A percentile compares a stretch with the other conserved stretches of the same genome.
Evolutionary conservation across 2,113 vertebrate species (phyloP).

Genomic region (Eleginops maclovinus): DNA sequence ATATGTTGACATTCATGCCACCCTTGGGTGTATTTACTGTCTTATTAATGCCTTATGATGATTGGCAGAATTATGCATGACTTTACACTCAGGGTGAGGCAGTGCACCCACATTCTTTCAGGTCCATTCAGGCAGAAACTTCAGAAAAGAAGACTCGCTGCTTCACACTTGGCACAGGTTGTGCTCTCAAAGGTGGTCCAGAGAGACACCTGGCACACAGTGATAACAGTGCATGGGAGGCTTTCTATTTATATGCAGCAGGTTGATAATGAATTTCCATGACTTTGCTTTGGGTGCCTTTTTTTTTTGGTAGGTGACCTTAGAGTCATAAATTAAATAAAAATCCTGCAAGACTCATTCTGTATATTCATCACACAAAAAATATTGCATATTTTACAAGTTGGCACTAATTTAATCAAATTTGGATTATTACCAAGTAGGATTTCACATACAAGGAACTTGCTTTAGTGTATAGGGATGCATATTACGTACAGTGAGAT

Average conservation of each 20-base stretch:
- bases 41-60: constrained; percentile 30
- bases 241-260: constrained; percentile 56
- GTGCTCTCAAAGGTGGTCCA: constrained; percentile 70
- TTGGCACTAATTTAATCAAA: not conserved
- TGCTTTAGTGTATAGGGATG: too few species aligned
- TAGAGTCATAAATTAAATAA: constrained; percentile 18
- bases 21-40: constrained; percentile 8
- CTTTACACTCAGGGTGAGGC: constrained; percentile 55
- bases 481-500: too few species aligned
- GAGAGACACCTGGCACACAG: constrained; percentile 64
- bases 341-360: constrained; percentile 3
- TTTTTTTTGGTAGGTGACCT: constrained; percentile 24
- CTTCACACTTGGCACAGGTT: constrained; percentile 62
- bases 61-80: constrained; percentile 47
- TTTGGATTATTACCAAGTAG: too few species aligned
- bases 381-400: constrained; percentile 11
- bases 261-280: constrained; percentile 69
- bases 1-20: not conserved
- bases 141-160: constrained; percentile 54
- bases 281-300: constrained; percentile 18
- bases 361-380: constrained; percentile 34
- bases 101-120: constrained; percentile 40
- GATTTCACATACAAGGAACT: too few species aligned
- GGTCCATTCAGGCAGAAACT: constrained; percentile 52
- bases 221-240: constrained; percentile 65